Evolutionary conservation across 2,888 invertebrate genomes (phyloP), one percentile per base, ranked within the genome.

Genomic region (Charanyca ferruginea): DNA sequence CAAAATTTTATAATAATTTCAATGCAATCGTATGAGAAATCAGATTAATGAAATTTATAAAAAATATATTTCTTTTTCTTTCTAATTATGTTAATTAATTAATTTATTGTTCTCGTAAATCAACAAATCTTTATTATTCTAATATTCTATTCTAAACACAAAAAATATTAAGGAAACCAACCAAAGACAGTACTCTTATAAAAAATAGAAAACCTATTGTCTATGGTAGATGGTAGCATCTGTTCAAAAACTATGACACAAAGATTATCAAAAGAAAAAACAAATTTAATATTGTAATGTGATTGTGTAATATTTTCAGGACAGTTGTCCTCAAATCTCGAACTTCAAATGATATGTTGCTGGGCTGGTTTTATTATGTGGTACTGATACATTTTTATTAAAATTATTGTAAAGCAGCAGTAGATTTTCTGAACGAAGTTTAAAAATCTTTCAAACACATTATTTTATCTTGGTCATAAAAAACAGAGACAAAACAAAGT

Each of bases 401-500:
- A 13, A 45, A 4, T 5, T 9, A 5, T 0, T 25, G 22, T 3
- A 5, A 0, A 2, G 11, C 8, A 13, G n/a, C 38, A 2, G 11
- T 9, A 13, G n/a, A 44, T 42, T 20, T 60, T 53, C 35, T 51
- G 41, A 76, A 76, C 62, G 62, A 25, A 62, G 28, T 48, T 41
- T 23, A n/a, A 25, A n/a, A 20, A 16, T 47, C 9, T 6, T 44
- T 3, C 3, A 18, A 23, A 20, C 7, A 28, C 22, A 59, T 41
- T 47, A 42, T 61, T 62, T 16, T 35, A 68, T 66, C 81, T 77
- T 63, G 41, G 61, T 70, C 73, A 22, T 53, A 52, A 65, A 35
- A 52, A 58, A 78, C 62, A 51, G 66, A 74, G 79, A 79, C 59
- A 74, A 80, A 77, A 66, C 44, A 66, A 44, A 35, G 35, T 58